These are phyloP conservation scores for Herpetotheres cachinnans DNA, from an alignment of 2,113 vertebrate species.

Conservation along the genomic window DNA sequence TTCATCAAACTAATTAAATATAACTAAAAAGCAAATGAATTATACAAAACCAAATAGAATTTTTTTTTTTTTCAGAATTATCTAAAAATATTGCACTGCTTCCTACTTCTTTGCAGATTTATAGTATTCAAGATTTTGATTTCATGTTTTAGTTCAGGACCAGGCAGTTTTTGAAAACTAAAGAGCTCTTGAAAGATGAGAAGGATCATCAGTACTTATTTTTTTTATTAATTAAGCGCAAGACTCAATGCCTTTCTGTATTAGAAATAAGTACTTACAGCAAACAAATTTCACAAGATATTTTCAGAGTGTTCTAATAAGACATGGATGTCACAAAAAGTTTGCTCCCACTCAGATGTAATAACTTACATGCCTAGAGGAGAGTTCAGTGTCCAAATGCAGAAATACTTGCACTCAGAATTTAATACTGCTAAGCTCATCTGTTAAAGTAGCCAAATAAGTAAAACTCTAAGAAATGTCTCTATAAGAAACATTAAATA, in stretches of 20 bases:
- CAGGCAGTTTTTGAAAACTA: background rate
- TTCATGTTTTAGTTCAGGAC: background rate
- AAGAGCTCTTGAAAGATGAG: background rate
- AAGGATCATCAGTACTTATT: background rate
- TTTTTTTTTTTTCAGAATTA: background rate
- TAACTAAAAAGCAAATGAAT: background rate
- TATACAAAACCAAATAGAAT: background rate
- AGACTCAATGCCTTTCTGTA: background rate
- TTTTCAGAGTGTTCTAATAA: background rate
- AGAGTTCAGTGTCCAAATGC: background rate
- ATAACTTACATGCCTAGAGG: background rate
- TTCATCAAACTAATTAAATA: background rate
- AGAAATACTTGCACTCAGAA: background rate
- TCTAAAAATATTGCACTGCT: background rate
- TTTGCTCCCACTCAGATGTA: background rate
- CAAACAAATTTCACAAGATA: background rate
- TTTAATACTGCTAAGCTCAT: background rate
- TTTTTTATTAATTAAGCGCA: background rate
- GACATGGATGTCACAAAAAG: background rate
- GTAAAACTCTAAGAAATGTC: background rate
- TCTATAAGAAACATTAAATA: background rate
- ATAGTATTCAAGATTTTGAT: background rate
- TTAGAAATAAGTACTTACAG: background rate
- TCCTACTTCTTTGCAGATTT: background rate
- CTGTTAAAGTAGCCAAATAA: background rate